Percentiles rank a stretch among this genome's conserved stretches.
These are phyloP conservation scores for Leucophora obtusa DNA, from an alignment of 2,888 invertebrate species.

Conservation along the genomic window DNA sequence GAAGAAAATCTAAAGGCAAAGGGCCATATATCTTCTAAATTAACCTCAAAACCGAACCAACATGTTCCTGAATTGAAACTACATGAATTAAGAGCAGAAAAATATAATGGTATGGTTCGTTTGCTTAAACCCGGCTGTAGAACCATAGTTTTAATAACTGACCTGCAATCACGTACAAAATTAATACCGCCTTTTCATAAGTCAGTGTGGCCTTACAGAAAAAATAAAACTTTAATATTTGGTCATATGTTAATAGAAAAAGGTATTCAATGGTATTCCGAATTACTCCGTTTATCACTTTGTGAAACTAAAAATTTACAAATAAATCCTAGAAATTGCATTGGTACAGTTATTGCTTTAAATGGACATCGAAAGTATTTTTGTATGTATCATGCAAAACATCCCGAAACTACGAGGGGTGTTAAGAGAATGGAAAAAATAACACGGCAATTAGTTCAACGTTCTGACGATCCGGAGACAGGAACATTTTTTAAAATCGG, in stretches of 20 bases:
- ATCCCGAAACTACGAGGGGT: constrained; percentile 87
- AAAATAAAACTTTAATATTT: constrained; percentile 97
- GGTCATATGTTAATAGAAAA: constrained; percentile 95
- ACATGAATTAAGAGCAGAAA: constrained; percentile 95
- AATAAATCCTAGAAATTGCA: constrained; percentile 97
- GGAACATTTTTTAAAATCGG: constrained; percentile 93
- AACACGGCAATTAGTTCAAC: constrained; percentile 81
- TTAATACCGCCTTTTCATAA: constrained; percentile 94
- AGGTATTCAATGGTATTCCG: constrained; percentile 95
- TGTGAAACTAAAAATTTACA: constrained; percentile 89
- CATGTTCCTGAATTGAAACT: constrained; percentile 85
- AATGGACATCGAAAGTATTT: constrained; percentile 99
- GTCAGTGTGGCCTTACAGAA: constrained; percentile 96
- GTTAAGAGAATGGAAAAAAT: constrained; percentile 87
- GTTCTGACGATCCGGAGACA: constrained; percentile 85
- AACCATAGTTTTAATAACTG: constrained; percentile 93
- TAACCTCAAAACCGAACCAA: constrained; percentile 66
- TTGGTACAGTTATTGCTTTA: constrained; percentile 96
- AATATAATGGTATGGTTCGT: constrained; percentile 95
- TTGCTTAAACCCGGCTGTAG: constrained; percentile 96
- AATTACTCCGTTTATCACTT: constrained; percentile 91
- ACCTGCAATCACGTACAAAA: constrained; percentile 91
- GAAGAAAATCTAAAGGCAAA: constrained; percentile 77
- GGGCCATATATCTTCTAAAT: constrained; percentile 69
- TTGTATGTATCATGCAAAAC: constrained; percentile 98